These are phyloP conservation scores for Scomberomorus guttatus DNA, from an alignment of 2,797 vertebrate genomes.

Conservation along the genomic window DNA sequence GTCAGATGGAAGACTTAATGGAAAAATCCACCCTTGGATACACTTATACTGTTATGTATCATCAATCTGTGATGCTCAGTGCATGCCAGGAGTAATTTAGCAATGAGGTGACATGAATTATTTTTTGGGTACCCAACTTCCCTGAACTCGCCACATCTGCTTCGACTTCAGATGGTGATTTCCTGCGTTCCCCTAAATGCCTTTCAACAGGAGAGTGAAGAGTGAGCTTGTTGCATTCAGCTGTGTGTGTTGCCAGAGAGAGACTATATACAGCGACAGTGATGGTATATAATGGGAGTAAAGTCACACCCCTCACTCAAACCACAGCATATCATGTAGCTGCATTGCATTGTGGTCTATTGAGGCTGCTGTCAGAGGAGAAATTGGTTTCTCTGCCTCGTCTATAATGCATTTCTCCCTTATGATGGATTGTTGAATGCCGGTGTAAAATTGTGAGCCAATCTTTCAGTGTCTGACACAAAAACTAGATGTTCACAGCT, in stretches of 20 bases:
- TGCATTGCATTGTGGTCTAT: constrained; percentile 67
- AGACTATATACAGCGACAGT: not conserved
- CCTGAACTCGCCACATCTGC: constrained; percentile 30
- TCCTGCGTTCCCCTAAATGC: constrained; percentile 51
- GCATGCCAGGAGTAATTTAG: constrained; percentile 55
- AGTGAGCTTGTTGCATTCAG: constrained; percentile 11
- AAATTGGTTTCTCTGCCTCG: constrained; percentile 66
- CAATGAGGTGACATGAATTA: constrained; percentile 45
- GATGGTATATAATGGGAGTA: constrained; percentile 19
- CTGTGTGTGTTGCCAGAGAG: constrained; percentile 9
- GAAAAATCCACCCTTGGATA: constrained; percentile 61
- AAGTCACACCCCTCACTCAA: constrained; percentile 52
- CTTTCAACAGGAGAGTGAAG: constrained; percentile 47
- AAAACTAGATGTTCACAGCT: constrained; percentile 60
- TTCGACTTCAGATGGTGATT: constrained; percentile 42
- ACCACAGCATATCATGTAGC: constrained; percentile 35
- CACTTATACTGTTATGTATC: constrained; percentile 38
- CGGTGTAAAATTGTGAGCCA: constrained; percentile 57
- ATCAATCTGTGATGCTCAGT: constrained; percentile 53
- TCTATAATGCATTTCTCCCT: constrained; percentile 70
- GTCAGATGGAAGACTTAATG: constrained; percentile 58
- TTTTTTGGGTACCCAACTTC: constrained; percentile 43
- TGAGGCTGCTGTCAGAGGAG: constrained; percentile 60
- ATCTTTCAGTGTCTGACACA: constrained; percentile 59
- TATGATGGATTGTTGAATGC: constrained; percentile 68